A percentile compares a stretch with the other conserved stretches of the same genome.
phyloP scores from a whole-genome alignment of 2,888 invertebrate species.

The Trichogramma evanescens region DNA sequence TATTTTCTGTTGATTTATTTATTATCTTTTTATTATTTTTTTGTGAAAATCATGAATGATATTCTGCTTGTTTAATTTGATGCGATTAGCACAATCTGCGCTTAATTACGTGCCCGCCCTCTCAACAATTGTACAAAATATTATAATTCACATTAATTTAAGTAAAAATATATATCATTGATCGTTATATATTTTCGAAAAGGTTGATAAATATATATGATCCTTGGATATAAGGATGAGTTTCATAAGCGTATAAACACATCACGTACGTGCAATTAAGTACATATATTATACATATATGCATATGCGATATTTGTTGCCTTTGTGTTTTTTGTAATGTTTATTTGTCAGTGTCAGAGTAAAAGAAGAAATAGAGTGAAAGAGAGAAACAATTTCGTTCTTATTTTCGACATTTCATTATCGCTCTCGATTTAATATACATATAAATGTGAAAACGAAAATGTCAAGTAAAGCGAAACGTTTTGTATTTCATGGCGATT shows the following conservation, averaged over 20 bases:
- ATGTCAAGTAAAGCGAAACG: background rate
- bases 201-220: constrained; percentile 1
- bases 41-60: too few species aligned
- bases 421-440: background rate
- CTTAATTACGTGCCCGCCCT: background rate
- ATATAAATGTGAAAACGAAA: background rate
- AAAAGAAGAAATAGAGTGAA: constrained; percentile 16
- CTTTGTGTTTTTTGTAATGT: constrained; percentile 10
- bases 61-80: background rate
- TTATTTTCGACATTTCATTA: background rate
- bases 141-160: constrained; percentile 8
- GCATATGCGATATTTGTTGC: background rate
- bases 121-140: constrained; percentile 13
- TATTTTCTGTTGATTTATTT: too few species aligned
- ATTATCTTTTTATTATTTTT: too few species aligned
- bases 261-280: constrained; percentile 10
- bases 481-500: background rate
- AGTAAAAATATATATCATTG: constrained; percentile 6
- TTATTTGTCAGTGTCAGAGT: constrained; percentile 9
- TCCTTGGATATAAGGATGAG: constrained; percentile 7
- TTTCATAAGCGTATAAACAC: background rate
- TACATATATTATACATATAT: background rate
- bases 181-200: background rate
- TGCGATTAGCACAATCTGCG: constrained; percentile 5
- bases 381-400: background rate